Percentiles rank a stretch among this genome's conserved stretches.
Conservation (phyloP, 1,140 invertebrate species). For the Zaprionus ghesquierei region DNA sequence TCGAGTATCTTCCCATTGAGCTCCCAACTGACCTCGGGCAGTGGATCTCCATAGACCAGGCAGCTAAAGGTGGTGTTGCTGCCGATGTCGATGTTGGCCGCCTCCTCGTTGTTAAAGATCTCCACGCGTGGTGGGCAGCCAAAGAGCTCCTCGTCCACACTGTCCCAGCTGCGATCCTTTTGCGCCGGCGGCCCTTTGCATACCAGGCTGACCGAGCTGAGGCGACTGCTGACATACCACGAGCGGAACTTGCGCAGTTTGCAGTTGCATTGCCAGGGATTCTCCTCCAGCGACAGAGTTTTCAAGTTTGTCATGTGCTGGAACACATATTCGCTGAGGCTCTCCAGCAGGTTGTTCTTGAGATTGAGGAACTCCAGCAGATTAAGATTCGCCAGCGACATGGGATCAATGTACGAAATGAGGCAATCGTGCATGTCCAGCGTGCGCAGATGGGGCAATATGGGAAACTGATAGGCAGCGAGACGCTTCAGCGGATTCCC, state of each 20-base stretch:
- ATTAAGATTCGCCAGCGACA: constrained; percentile 87
- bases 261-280: constrained; percentile 95
- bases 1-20: constrained; percentile 87
- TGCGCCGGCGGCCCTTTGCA: constrained; percentile 86
- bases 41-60: constrained; percentile 90
- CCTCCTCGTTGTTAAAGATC: constrained; percentile 84
- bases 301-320: constrained; percentile 88
- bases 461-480: constrained; percentile 87
- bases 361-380: constrained; percentile 88
- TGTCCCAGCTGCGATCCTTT: constrained; percentile 86
- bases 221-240: constrained; percentile 89
- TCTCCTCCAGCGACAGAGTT: constrained; percentile 91
- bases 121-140: constrained; percentile 89
- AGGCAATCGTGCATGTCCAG: constrained; percentile 91
- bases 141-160: constrained; percentile 87
- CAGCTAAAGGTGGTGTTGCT: constrained; percentile 92
- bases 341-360: constrained; percentile 87
- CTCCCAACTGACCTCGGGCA: constrained; percentile 92
- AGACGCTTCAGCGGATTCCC: constrained; percentile 88
- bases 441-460: constrained; percentile 87
- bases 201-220: constrained; percentile 86
- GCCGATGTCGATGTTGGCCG: constrained; percentile 88
- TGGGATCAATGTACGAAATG: constrained; percentile 87
- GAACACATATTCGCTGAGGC: constrained; percentile 87
- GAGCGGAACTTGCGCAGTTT: constrained; percentile 90